phyloP scores from a whole-genome alignment of 2,113 vertebrate genomes.

The Nicator chloris region DNA sequence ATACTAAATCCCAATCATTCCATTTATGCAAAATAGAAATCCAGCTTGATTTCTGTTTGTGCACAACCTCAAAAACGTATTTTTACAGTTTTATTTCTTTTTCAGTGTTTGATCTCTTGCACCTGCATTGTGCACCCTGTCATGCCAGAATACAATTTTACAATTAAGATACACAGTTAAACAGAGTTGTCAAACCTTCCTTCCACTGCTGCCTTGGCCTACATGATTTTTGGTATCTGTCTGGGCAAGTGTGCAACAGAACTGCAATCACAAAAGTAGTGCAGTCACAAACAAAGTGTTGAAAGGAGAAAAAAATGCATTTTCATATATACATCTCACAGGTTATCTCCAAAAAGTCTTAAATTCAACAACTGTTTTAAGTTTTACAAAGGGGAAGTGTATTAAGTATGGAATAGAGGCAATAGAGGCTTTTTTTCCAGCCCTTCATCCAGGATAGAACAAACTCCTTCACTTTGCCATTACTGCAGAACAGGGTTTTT shows the following conservation, averaged over 20 bases:
- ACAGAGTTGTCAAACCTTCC: not conserved
- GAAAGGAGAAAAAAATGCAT: not conserved
- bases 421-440: not conserved
- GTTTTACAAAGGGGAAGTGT: not conserved
- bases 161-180: not conserved
- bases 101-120: not conserved
- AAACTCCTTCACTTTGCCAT: not conserved
- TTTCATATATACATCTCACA: not conserved
- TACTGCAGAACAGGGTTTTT: fast-evolving
- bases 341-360: not conserved
- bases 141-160: not conserved
- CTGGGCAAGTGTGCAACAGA: not conserved
- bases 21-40: not conserved
- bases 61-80: not conserved
- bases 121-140: not conserved
- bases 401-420: not conserved
- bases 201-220: not conserved
- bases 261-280: not conserved
- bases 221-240: not conserved
- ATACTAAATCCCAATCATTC: not conserved
- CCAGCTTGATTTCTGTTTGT: not conserved
- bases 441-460: not conserved
- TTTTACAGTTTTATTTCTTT: not conserved
- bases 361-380: not conserved
- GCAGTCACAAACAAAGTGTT: not conserved